Evolutionary conservation across 2,113 vertebrate species (phyloP), one percentile per base, ranked within the genome.

Genomic region (Symphodus melops): DNA sequence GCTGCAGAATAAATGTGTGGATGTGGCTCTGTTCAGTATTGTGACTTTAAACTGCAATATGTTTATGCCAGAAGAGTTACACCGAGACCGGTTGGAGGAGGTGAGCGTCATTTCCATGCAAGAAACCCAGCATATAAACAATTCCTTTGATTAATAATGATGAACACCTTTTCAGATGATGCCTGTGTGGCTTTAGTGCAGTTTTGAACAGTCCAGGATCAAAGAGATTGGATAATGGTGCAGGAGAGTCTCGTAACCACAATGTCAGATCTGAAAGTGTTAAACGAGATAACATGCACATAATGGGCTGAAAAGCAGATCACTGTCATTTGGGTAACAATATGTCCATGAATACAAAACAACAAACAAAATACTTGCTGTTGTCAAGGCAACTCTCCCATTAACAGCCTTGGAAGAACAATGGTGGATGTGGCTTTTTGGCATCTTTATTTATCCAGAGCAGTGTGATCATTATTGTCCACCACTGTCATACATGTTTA

Each of bases 361-460:
- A 21, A 68, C 44, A 36, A 33, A 33, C 28, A 33, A 17, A 69
- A 42, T 7, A 23, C 19, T 55, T 53, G 56, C 37, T 75, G 41
- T 68, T 75, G 54, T 42, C 33, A 70, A 69, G 33, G 44, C 12
- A 79, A 59, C 62, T 21, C 28, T 51, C 9, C n/a, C 39, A 60
- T 53, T 20, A 57, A 55, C 28, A 68, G 23, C 17, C 14, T 53
- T 65, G 10, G 41, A 71, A 23, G 19, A n/a, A 3, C 19, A 68
- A 21, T 48, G 17, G 7, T 17, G 46, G 46, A 48, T 14, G 10
- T 12, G 14, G 46, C 16, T 25, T 67, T 21, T 65, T 75, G 19
- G 9, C 46, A 44, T 52, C 5, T 53, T 64, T 16, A 21, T 21
- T 33, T 6, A 46, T 44, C 13, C 39, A n/a, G 16, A 54, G 48